These are phyloP conservation scores for Clivina fossor DNA, from an alignment of 2,888 invertebrate species.

Conservation along the genomic window DNA sequence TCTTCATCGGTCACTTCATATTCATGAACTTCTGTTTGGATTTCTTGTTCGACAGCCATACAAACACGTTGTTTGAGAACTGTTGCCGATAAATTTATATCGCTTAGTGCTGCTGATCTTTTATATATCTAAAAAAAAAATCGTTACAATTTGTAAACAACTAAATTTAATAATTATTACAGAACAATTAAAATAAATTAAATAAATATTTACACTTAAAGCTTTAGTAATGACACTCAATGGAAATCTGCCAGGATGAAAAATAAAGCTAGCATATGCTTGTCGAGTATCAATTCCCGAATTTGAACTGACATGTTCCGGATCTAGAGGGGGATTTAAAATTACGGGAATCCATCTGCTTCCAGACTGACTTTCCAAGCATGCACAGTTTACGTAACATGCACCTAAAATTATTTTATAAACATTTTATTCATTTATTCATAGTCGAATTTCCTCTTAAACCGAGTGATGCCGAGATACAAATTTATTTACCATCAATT, in stretches of 20 bases:
- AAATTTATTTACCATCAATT: slow-evolving; percentile 58
- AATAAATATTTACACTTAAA: slow-evolving; percentile 72
- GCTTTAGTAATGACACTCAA: slow-evolving; percentile 82
- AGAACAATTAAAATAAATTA: no score
- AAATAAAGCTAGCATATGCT: slow-evolving; percentile 74
- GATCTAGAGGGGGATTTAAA: slow-evolving; percentile 67
- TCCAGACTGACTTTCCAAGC: slow-evolving; percentile 42
- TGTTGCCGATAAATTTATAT: slow-evolving; percentile 57
- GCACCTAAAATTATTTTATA: slow-evolving; percentile 45
- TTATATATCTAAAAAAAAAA: slow-evolving; percentile 67
- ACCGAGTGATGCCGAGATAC: no score
- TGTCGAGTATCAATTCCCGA: slow-evolving; percentile 69
- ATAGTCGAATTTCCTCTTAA: no score
- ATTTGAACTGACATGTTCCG: slow-evolving; percentile 61
- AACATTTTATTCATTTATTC: no score
- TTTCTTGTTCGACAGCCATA: slow-evolving; percentile 72
- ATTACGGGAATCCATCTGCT: slow-evolving; percentile 66
- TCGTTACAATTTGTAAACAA: no score
- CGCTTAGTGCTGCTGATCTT: slow-evolving; percentile 57
- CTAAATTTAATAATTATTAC: no score
- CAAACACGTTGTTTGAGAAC: slow-evolving; percentile 69
- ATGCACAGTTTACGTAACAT: slow-evolving; percentile 49
- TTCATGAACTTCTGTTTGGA: slow-evolving; percentile 68
- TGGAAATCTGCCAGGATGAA: slow-evolving; percentile 84
- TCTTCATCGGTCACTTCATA: slow-evolving; percentile 73